Conservation (phyloP, 2,113 vertebrate species). For the Deroptyus accipitrinus region DNA sequence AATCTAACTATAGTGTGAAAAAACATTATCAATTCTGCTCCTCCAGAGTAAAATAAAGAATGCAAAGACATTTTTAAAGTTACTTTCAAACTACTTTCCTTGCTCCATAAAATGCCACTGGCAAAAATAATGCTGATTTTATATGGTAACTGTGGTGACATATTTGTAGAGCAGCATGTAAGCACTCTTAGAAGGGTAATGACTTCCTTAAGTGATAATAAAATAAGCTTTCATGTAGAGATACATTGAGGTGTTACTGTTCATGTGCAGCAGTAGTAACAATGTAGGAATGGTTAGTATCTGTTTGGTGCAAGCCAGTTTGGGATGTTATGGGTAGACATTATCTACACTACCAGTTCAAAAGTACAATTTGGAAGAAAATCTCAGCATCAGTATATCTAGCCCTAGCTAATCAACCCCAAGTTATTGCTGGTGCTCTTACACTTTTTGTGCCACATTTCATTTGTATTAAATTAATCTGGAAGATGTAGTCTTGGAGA, state of each 20-base stretch:
- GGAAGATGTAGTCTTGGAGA: not conserved
- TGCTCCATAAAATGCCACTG: constrained; percentile 64
- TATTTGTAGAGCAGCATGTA: constrained; percentile 75
- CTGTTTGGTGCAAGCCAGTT: not conserved
- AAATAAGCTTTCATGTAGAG: constrained; percentile 73
- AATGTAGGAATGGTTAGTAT: not conserved
- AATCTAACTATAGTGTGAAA: not conserved
- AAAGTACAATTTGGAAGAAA: not conserved
- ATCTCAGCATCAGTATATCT: not conserved
- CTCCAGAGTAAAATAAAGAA: constrained; percentile 1
- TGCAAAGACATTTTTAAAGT: constrained; percentile 40
- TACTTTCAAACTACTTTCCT: constrained; percentile 57
- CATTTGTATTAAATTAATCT: not conserved
- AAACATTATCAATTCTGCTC: not conserved
- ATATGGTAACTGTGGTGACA: constrained; percentile 63
- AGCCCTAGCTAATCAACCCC: not conserved
- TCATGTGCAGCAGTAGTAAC: not conserved
- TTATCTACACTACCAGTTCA: not conserved
- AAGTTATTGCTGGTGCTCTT: not conserved
- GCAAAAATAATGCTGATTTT: constrained; percentile 68
- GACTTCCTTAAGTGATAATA: constrained; percentile 76
- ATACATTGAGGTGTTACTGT: constrained; percentile 27
- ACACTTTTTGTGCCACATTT: not conserved
- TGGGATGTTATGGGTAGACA: not conserved
- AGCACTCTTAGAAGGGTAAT: constrained; percentile 74